Conservation (phyloP, 2,888 invertebrate species). For the Mythimna ferrago region DNA sequence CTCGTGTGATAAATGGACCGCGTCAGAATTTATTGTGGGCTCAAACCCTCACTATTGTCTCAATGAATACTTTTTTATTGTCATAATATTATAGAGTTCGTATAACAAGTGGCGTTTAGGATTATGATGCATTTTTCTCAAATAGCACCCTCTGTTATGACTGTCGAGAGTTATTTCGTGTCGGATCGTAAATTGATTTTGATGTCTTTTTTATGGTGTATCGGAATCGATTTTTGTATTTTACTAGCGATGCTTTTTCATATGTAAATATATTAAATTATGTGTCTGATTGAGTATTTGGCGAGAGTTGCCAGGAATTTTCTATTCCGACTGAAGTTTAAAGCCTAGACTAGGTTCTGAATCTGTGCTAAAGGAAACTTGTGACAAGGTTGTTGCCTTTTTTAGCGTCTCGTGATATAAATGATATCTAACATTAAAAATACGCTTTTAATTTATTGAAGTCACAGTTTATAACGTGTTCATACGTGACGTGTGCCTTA, state of each 20-base stretch:
- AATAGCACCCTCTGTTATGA: slow-evolving; percentile 76
- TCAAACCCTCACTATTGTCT: slow-evolving; percentile 88
- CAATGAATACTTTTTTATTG: slow-evolving; percentile 90
- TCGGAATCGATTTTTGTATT: slow-evolving; percentile 85
- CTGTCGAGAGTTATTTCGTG: slow-evolving; percentile 74
- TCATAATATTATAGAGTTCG: slow-evolving; percentile 85
- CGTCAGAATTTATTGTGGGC: slow-evolving; percentile 88
- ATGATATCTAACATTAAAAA: slow-evolving; percentile 71
- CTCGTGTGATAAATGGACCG: slow-evolving; percentile 88
- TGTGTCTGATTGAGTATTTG: slow-evolving; percentile 70
- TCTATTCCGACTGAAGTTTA: slow-evolving; percentile 44
- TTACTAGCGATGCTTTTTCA: slow-evolving; percentile 84
- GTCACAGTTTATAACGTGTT: slow-evolving; percentile 84
- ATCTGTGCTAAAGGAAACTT: slow-evolving; percentile 31
- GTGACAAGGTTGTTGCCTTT: slow-evolving; percentile 69
- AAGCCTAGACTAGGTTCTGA: slow-evolving; percentile 25
- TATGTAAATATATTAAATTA: slow-evolving; percentile 85
- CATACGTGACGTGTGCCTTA: slow-evolving; percentile 84
- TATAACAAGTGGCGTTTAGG: slow-evolving; percentile 87
- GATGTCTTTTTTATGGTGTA: slow-evolving; percentile 85
- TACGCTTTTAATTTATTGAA: slow-evolving; percentile 85
- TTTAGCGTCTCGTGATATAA: slow-evolving; percentile 66
- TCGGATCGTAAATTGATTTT: slow-evolving; percentile 87
- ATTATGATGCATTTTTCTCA: slow-evolving; percentile 81
- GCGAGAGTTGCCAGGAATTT: slow-evolving; percentile 51